Conservation (phyloP, 2,113 vertebrate species). For the Lophura nycthemera region DNA sequence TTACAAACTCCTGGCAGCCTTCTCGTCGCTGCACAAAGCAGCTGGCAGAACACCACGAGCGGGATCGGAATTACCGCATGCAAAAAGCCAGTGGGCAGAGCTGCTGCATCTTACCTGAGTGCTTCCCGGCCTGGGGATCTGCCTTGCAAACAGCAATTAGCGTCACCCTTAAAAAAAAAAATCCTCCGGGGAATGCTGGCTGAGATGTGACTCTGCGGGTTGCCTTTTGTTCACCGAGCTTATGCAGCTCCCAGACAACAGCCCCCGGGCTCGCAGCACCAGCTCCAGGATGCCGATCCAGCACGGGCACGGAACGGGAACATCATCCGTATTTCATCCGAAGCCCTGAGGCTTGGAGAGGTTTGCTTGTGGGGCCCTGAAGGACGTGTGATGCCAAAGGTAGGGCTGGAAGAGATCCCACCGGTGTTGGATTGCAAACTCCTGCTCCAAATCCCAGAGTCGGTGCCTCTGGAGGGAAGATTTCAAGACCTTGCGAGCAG, state of each 20-base stretch:
- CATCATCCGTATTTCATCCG: accelerated
- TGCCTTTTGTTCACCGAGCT: neutral
- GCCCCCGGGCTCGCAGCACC: accelerated
- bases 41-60: accelerated
- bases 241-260: accelerated
- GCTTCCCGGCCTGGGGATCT: neutral
- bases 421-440: neutral
- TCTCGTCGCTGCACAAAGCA: accelerated
- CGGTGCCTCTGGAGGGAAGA: neutral
- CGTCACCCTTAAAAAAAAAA: neutral
- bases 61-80: neutral
- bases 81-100: neutral
- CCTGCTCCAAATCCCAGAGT: neutral
- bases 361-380: accelerated
- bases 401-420: neutral
- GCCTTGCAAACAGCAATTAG: neutral
- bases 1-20: constrained; percentile 24
- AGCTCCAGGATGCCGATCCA: neutral
- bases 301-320: accelerated
- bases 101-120: neutral
- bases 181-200: neutral
- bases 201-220: accelerated
- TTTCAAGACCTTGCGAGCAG: neutral
- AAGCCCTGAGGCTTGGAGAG: neutral
- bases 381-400: neutral